Conservation (phyloP, 2,888 invertebrate genomes). For the Perithous albicinctus region DNA sequence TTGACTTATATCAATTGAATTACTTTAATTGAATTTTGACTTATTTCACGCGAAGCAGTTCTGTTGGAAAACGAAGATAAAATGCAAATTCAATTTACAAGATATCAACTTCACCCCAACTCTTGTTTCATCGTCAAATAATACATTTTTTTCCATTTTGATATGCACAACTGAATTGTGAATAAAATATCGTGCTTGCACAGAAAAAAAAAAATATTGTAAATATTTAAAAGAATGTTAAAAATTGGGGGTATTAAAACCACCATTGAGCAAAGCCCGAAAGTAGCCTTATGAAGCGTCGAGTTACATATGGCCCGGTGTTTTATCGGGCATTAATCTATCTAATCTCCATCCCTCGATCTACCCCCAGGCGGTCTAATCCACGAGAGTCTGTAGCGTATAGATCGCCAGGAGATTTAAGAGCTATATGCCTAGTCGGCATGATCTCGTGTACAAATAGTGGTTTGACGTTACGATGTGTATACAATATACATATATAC, state of each 20-base stretch:
- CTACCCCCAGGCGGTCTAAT: slow-evolving; percentile 62
- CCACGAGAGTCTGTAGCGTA: slow-evolving; percentile 16
- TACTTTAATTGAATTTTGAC: too few relatives aligned
- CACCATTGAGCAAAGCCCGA: not conserved
- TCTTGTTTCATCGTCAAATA: not conserved
- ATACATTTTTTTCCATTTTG: not conserved
- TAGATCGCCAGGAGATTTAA: slow-evolving; percentile 62
- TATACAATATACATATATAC: slow-evolving; percentile 1
- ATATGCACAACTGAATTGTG: not conserved
- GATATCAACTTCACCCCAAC: not conserved
- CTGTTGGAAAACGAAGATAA: not conserved
- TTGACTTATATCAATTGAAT: too few relatives aligned
- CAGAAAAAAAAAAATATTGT: not conserved
- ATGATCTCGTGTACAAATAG: slow-evolving; percentile 74
- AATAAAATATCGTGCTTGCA: not conserved
- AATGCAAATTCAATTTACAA: not conserved
- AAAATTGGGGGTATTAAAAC: not conserved
- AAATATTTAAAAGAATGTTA: not conserved
- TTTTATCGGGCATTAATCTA: slow-evolving; percentile 66
- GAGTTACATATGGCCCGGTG: slow-evolving; percentile 59
- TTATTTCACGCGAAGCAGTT: too few relatives aligned
- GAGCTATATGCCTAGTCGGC: slow-evolving; percentile 9
- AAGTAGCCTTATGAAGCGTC: slow-evolving; percentile 55
- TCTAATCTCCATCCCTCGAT: slow-evolving; percentile 66
- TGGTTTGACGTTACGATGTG: slow-evolving; percentile 79